Percentiles rank a stretch among this genome's conserved stretches.
phyloP scores from a whole-genome alignment of 2,797 vertebrate species.

The Sphenodon punctatus region DNA sequence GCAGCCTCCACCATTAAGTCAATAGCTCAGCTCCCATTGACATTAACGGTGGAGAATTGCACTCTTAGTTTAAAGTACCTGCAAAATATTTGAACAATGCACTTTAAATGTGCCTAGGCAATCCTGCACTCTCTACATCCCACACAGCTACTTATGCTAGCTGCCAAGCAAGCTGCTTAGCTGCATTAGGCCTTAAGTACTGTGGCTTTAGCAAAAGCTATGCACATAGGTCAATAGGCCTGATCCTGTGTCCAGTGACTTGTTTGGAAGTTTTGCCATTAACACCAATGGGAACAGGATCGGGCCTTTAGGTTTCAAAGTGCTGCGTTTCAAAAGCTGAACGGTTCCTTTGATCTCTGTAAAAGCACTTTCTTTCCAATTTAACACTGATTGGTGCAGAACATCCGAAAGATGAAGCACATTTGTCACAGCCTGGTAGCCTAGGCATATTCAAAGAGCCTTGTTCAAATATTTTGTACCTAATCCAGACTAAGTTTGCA shows the following conservation, averaged over 20 bases:
- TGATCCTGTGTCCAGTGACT: neutral
- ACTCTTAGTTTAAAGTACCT: too few species aligned
- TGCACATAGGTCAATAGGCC: too few species aligned
- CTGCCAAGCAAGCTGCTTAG: too few species aligned
- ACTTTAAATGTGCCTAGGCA: too few species aligned
- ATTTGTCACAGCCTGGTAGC: neutral
- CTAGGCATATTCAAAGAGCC: neutral
- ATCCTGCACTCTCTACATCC: too few species aligned
- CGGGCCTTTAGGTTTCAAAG: neutral
- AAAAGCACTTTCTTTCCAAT: accelerated
- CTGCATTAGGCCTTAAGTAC: too few species aligned
- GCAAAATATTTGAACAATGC: too few species aligned
- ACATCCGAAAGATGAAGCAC: neutral
- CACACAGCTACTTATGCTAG: too few species aligned
- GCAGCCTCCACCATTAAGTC: too few species aligned
- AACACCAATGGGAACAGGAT: neutral
- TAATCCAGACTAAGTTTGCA: neutral
- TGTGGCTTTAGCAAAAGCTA: too few species aligned
- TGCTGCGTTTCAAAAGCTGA: neutral
- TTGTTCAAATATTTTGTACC: neutral
- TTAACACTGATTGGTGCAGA: neutral
- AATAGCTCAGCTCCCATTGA: too few species aligned
- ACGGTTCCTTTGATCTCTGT: neutral
- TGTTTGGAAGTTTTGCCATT: neutral
- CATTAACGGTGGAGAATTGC: too few species aligned